phyloP scores from a whole-genome alignment of 2,888 invertebrate species.

The Xylophagus ater region DNA sequence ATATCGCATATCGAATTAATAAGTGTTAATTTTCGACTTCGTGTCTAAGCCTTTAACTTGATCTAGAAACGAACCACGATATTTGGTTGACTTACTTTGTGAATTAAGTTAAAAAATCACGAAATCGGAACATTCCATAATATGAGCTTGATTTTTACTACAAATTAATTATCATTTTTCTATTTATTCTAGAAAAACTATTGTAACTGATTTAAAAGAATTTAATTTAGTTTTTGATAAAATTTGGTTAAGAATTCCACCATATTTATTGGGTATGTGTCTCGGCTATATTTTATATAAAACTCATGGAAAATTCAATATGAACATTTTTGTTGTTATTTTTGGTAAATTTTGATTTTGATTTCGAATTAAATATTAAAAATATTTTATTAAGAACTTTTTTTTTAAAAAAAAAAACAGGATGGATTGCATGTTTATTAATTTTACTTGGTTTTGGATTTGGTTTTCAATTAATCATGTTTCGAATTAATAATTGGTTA shows the following conservation, averaged over 20 bases:
- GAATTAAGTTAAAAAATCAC: too few species aligned
- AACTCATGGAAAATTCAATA: constrained; percentile 41
- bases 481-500: constrained; percentile 19
- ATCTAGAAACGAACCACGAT: too few species aligned
- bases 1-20: too few species aligned
- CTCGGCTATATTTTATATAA: constrained; percentile 61
- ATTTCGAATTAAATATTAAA: neutral
- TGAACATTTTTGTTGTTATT: constrained; percentile 21
- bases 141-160: neutral
- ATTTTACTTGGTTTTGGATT: constrained; percentile 22
- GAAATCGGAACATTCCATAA: too few species aligned
- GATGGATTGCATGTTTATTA: constrained; percentile 24
- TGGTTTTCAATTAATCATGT: constrained; percentile 20
- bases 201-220: constrained; percentile 44
- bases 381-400: neutral
- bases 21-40: too few species aligned
- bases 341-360: constrained; percentile 20
- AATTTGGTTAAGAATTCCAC: constrained; percentile 61
- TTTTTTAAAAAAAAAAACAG: too few species aligned
- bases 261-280: constrained; percentile 62
- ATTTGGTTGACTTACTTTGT: too few species aligned
- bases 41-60: too few species aligned
- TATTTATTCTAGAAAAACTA: constrained; percentile 10
- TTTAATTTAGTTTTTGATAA: constrained; percentile 60
- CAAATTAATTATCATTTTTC: neutral